Base-by-base conservation (phyloP, 1,140 invertebrate genomes). In the Euglossa dilemma region DNA sequence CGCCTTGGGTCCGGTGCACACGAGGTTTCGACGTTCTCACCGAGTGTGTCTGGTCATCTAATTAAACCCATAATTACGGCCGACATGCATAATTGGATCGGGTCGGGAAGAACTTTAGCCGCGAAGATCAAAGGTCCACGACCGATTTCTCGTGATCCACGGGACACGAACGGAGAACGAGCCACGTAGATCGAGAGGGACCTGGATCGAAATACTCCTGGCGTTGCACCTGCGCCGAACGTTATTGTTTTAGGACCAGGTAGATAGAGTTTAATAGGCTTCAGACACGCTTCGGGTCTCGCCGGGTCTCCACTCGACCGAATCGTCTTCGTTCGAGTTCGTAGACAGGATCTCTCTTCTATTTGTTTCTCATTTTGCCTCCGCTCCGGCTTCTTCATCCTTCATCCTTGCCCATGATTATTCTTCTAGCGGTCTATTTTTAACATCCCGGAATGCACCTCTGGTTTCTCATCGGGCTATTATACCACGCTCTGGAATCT, bases 221-320 rank as follows among this genome's bases (percentile, higher is more conserved):
- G 56, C 45, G 71, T 71, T 76, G 83, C 90, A 90, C 89, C 86
- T 89, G 88, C 75, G 23, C 11, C 63, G 12, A 73, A 72, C 71
- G 67, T 85, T 86, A 90, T 90, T 91, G 88, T 91, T 89, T 91
- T 90, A 88, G 87, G 90, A 67, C 83, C 88, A 88, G 88, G 85
- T 86, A 90, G 87, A 86, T 78, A 75, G 80, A 72, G 61, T 80
- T 83, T 83, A 86, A 87, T 85, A 85, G 84, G 74, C 75, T 70
- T 70, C 79, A 63, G 90, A 90, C 74, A 90, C 88, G 88, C 90
- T 91, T 82, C 78, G 80, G 83, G 89, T 85, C 81, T 78, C 84
- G 28, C 75, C 74, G 54, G 47, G 85, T 87, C 87, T 89, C 69
- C 86, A 85, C 69, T 91, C 86, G 86, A 91, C 88, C 90, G 86